Base-by-base conservation (phyloP, 2,888 invertebrate species). In the Hypselothyrea guttata region DNA sequence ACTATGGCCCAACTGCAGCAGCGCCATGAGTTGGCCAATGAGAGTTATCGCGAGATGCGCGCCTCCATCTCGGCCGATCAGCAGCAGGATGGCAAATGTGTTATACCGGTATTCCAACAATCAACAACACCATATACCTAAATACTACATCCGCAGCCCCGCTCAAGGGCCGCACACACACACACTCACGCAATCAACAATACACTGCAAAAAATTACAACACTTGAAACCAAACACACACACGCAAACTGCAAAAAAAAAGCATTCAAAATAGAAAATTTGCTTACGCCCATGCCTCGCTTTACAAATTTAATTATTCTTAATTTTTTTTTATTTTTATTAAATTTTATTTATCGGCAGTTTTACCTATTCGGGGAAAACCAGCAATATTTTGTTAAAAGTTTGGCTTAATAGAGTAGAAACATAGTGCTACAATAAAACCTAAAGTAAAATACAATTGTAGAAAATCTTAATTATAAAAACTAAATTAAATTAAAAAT, bases 101-200 rank as follows among this genome's bases (percentile, higher is more conserved):
- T 89, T 76, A 89, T 91, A 86, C 90, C 91, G 91, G 91, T 91
- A 91, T 88, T 82, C 85, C 70, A 72, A 73, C 65, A n/a, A n/a
- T n/a, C n/a, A 22, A 22, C 22, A 22, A n/a, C n/a, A n/a, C n/a
- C n/a, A n/a, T n/a, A n/a, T n/a, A n/a, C n/a, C n/a, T n/a, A n/a
- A n/a, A n/a, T n/a, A n/a, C n/a, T 22, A 22, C 22, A 22, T 22
- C 2, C 30, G 45, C 61, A 63, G 60, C 51, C 64, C 59, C 54
- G 46, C 51, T 53, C 16, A 42, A 27, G 12, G 37, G 46, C 44
- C 56, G 51, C 18, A 48, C 42, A 55, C 58, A 65, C 59, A 46
- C 71, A 78, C 13, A 54, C 45, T 41, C 47, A 62, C 12, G 47
- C 22, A 58, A 37, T 40, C 27, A 42, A 28, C 41, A 56, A 58